Evolutionary conservation across 1,140 invertebrate species (phyloP).

Genomic region (Brachionus angularis): DNA sequence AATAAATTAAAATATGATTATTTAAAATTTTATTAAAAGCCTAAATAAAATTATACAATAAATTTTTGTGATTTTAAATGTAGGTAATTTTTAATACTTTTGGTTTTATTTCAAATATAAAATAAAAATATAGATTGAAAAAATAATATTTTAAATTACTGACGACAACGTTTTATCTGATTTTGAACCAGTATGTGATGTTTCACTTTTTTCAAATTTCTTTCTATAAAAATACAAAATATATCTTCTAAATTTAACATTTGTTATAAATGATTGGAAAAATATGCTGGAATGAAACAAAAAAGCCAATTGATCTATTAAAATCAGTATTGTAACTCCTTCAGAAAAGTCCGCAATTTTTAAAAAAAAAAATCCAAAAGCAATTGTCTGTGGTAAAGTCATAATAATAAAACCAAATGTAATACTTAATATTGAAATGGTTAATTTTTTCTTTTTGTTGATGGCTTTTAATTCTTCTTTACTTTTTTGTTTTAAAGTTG

Average conservation of each 20-base stretch:
- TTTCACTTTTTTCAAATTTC: no score
- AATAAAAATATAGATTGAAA: no score
- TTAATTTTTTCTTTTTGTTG: neutral
- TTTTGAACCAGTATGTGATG: no score
- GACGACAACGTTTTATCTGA: no score
- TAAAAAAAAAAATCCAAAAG: constrained; percentile 19
- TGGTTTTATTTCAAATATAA: no score
- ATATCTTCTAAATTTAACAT: constrained; percentile 25
- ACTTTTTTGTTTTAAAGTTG: neutral
- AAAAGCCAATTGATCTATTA: neutral
- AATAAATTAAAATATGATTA: no score
- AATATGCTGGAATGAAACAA: constrained; percentile 7
- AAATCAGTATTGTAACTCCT: neutral
- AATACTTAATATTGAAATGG: constrained; percentile 12
- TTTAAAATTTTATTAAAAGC: no score
- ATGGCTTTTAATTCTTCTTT: neutral
- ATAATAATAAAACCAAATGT: constrained; percentile 29
- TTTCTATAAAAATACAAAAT: no score
- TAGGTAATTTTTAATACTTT: no score
- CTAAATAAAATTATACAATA: no score
- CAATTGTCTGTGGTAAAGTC: constrained; percentile 20
- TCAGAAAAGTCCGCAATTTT: neutral
- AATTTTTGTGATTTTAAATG: no score
- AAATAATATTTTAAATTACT: no score
- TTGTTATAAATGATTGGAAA: constrained; percentile 23